Evolutionary conservation across 1,140 invertebrate species (phyloP), one percentile per base, ranked within the genome.

Genomic region (Cherax destructor): DNA sequence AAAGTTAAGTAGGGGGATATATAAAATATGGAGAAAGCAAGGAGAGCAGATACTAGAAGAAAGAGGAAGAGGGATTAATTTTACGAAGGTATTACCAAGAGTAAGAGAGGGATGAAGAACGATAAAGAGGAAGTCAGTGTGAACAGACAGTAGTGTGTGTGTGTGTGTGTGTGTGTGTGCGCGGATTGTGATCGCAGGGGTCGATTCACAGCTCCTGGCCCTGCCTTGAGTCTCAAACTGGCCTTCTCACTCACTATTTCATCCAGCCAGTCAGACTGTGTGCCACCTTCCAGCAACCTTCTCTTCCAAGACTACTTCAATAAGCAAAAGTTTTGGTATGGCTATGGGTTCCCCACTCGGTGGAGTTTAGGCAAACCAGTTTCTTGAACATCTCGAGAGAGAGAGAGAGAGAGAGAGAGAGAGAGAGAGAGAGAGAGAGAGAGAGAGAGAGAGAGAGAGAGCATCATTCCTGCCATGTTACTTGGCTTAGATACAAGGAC

Each of bases 371-470:
- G n/a, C n/a, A n/a, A n/a, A n/a, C n/a, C n/a, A n/a, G n/a, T n/a
- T n/a, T n/a, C n/a, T n/a, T n/a, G n/a, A n/a, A n/a, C n/a, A n/a
- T n/a, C n/a, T n/a, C n/a, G 30, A 41, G 30, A 41, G 30, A 41
- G 30, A 41, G 30, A 41, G 30, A 41, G 30, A 41, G 30, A 41
- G 65, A 69, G n/a, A 69, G 65, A 41, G 30, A 41, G 65, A 69
- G 13, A 69, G 13, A 69, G n/a, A 69, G 13, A 69, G n/a, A n/a
- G 65, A 69, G 65, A n/a, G n/a, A 69, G 65, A 69, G 13, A 13
- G n/a, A 18, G 65, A 69, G 74, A 77, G 74, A 77, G 74, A 77
- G 74, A 77, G 74, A 77, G 74, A 77, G 74, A 77, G 74, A 74
- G 69, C 5, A 74, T 74, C 30, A 74, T 30, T 30, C 21, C 30